These are phyloP conservation scores for Scelioninae gen. 2 DNA, from an alignment of 2,888 invertebrate genomes.

Conservation along the genomic window DNA sequence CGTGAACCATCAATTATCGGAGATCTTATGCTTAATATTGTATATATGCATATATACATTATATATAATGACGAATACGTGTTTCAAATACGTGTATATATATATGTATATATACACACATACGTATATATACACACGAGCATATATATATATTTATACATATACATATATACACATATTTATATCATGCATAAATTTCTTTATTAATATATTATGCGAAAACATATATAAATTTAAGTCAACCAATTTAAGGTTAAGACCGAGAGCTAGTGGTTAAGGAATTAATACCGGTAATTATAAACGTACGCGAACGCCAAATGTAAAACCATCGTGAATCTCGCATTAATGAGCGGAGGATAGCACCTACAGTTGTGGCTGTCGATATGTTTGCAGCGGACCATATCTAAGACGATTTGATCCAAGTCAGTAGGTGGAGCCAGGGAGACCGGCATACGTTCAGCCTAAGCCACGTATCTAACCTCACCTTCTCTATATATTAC, in stretches of 20 bases:
- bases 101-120: slow-evolving; percentile 18
- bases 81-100: slow-evolving; percentile 1
- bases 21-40: slow-evolving; percentile 2
- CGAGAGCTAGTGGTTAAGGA: slow-evolving; percentile 58
- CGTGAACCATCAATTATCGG: slow-evolving; percentile 10
- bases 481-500: slow-evolving; percentile 76
- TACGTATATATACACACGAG: slow-evolving; percentile 14
- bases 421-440: slow-evolving; percentile 75
- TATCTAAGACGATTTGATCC: slow-evolving; percentile 75
- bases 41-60: slow-evolving; percentile 41
- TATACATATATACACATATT: background rate
- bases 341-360: slow-evolving; percentile 69
- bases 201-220: slow-evolving; percentile 12
- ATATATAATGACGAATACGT: slow-evolving; percentile 18
- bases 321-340: slow-evolving; percentile 51
- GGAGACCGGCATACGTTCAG: slow-evolving; percentile 74
- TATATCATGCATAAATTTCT: slow-evolving; percentile 6
- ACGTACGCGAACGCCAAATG: slow-evolving; percentile 51
- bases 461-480: slow-evolving; percentile 76
- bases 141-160: background rate
- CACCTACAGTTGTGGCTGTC: slow-evolving; percentile 75
- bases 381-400: slow-evolving; percentile 75
- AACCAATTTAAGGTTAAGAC: slow-evolving; percentile 55
- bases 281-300: slow-evolving; percentile 50
- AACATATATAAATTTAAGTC: slow-evolving; percentile 50